phyloP scores from a whole-genome alignment of 2,797 vertebrate genomes.

The Dicrostonyx torquatus region DNA sequence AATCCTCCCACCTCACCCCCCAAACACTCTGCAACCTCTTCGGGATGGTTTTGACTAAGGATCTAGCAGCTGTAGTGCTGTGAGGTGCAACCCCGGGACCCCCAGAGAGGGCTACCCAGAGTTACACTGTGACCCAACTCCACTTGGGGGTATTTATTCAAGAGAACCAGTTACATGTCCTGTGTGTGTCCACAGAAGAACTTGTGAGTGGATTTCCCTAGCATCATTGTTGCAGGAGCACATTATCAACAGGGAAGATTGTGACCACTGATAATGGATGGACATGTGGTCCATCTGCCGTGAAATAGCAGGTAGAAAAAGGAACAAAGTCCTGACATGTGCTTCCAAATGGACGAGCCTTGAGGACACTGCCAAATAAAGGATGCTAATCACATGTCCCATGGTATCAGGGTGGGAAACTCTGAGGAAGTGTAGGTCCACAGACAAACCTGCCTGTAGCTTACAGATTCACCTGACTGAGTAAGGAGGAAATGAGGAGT shows the following conservation, averaged over 20 bases:
- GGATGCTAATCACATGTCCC: not conserved
- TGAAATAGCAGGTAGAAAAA: not conserved
- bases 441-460: not conserved
- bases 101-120: not conserved
- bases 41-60: not conserved
- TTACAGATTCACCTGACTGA: too few species aligned
- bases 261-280: not conserved
- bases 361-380: not conserved
- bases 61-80: too few species aligned
- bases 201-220: not conserved
- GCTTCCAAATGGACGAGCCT: not conserved
- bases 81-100: not conserved
- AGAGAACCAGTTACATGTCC: not conserved
- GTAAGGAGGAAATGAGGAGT: not conserved
- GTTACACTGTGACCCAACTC: not conserved
- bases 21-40: not conserved
- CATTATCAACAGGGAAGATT: not conserved
- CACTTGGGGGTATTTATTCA: not conserved
- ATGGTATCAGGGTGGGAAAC: not conserved
- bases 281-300: not conserved
- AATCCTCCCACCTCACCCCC: not conserved
- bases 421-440: not conserved
- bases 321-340: rapidly evolving
- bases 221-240: not conserved
- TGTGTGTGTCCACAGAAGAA: not conserved